phyloP scores from a whole-genome alignment of 2,113 vertebrate species.

The Calidris pugnax region DNA sequence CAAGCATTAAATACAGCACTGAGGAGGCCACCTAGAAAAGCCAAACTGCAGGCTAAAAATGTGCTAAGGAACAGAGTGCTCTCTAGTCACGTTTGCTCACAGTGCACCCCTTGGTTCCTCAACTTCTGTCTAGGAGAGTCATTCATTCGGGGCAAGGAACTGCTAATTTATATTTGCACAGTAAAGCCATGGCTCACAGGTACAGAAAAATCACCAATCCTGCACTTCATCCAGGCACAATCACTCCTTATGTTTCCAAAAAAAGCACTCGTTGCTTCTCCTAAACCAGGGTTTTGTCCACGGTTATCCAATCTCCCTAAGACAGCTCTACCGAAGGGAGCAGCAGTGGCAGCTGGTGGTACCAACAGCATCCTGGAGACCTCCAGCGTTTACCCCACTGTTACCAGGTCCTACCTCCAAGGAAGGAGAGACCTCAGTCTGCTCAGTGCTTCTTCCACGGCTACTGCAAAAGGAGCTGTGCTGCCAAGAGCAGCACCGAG shows the following conservation, averaged over 20 bases:
- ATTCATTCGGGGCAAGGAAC: not conserved
- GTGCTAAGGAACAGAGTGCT: not conserved
- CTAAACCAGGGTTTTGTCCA: not conserved
- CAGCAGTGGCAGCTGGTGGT: not conserved
- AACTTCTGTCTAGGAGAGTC: not conserved
- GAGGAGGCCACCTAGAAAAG: not conserved
- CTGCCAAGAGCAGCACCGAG: not conserved
- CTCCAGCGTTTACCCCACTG: not conserved
- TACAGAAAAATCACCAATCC: not conserved
- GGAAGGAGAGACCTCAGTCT: fast-evolving
- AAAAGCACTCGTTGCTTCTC: not conserved
- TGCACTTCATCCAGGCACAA: not conserved
- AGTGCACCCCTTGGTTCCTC: not conserved
- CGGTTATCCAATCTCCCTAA: not conserved
- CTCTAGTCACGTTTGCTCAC: not conserved
- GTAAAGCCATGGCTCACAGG: not conserved
- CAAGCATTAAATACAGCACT: not conserved
- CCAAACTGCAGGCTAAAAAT: not conserved
- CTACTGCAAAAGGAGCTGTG: not conserved
- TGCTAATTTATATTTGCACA: not conserved
- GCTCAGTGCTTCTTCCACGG: not conserved
- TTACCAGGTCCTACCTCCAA: not conserved
- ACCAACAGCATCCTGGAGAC: not conserved
- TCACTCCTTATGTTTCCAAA: not conserved
- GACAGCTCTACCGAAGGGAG: not conserved